Conservation (phyloP, 2,113 vertebrate species). For the Pelobates fuscus region DNA sequence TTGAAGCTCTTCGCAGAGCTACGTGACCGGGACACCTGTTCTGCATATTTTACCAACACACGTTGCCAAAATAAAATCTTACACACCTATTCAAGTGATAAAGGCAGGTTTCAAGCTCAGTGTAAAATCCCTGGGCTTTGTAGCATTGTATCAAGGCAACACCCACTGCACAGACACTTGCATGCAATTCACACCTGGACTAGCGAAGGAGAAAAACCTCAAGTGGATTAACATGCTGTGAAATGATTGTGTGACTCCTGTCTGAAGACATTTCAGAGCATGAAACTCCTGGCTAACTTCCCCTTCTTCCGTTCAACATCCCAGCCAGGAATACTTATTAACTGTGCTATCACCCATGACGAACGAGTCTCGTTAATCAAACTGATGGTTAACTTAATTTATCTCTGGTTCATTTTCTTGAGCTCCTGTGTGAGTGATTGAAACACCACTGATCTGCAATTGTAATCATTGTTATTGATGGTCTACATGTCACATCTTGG, state of each 20-base stretch:
- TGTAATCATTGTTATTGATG: neutral
- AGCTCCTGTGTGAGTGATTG: constrained; percentile 17
- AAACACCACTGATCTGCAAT: neutral
- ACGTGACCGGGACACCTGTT: constrained; percentile 52
- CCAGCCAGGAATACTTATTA: constrained; percentile 80
- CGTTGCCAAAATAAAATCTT: constrained; percentile 54
- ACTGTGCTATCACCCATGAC: constrained; percentile 83
- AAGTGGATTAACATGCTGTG: constrained; percentile 43
- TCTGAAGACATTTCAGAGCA: constrained; percentile 59
- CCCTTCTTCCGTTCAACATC: constrained; percentile 54
- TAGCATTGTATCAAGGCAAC: constrained; percentile 28
- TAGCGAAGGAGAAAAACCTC: constrained; percentile 55
- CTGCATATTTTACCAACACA: constrained; percentile 55
- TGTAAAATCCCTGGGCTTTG: constrained; percentile 26
- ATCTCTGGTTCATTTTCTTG: constrained; percentile 52
- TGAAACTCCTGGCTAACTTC: constrained; percentile 62
- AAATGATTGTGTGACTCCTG: constrained; percentile 57
- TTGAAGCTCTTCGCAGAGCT: constrained; percentile 51
- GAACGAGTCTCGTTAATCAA: constrained; percentile 75
- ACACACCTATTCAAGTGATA: constrained; percentile 40
- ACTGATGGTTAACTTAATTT: constrained; percentile 71
- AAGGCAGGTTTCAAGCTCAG: constrained; percentile 30
- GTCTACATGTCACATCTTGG: too few relatives aligned
- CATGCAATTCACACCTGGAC: constrained; percentile 50
- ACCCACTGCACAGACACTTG: constrained; percentile 27